A percentile compares a stretch with the other conserved stretches of the same genome.
These are phyloP conservation scores for Eurytoma adleriae DNA, from an alignment of 2,888 invertebrate genomes.

Conservation along the genomic window DNA sequence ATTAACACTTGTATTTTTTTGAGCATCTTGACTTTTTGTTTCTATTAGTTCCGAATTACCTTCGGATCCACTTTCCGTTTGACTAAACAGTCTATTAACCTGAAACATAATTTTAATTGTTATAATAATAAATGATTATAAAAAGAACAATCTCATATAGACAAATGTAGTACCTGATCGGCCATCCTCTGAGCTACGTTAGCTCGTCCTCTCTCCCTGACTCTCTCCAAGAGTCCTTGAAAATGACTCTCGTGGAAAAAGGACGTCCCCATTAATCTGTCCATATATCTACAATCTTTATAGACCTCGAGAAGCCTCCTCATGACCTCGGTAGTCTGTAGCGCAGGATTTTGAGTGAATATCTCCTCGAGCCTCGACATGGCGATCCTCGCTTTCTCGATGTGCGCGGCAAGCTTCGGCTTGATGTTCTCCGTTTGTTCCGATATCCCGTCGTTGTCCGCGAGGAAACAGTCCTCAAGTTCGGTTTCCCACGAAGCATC, in stretches of 20 bases:
- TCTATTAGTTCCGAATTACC: conserved; percentile 61
- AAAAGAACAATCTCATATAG: neutral
- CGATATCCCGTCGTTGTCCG: conserved; percentile 76
- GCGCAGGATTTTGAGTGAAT: conserved; percentile 85
- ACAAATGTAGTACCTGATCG: conserved; percentile 79
- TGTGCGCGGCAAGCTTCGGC: conserved; percentile 84
- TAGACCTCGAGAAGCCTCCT: conserved; percentile 88
- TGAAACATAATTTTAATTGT: conserved; percentile 43
- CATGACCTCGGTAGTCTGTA: conserved; percentile 88
- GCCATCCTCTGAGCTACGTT: conserved; percentile 84
- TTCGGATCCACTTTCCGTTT: conserved; percentile 67
- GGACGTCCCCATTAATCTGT: conserved; percentile 89
- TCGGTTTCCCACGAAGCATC: conserved; percentile 92
- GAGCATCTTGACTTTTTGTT: conserved; percentile 53
- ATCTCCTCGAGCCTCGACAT: conserved; percentile 87
- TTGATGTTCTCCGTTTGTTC: conserved; percentile 75
- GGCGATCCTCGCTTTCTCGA: conserved; percentile 86
- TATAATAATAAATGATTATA: neutral
- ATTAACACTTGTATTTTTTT: conserved; percentile 42
- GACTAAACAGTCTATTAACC: conserved; percentile 70
- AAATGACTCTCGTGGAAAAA: conserved; percentile 92
- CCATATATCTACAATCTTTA: conserved; percentile 91
- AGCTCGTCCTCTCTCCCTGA: conserved; percentile 84
- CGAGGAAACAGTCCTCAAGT: conserved; percentile 79
- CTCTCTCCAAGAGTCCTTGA: conserved; percentile 85